Evolutionary conservation across 2,888 invertebrate species (phyloP), one percentile per base, ranked within the genome.

Genomic region (Eupithecia abbreviata): DNA sequence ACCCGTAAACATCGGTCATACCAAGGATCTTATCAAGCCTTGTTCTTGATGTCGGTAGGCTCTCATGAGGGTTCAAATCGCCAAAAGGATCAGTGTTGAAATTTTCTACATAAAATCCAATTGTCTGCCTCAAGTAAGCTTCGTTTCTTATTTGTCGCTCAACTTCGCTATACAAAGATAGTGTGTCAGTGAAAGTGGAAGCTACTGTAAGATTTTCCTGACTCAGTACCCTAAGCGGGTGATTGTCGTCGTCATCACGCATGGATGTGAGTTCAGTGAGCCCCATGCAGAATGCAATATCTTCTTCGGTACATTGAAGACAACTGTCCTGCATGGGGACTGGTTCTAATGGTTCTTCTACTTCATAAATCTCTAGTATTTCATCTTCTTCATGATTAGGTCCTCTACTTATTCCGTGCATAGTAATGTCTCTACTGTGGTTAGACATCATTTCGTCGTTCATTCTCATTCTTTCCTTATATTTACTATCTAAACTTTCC

Each of bases 171-270:
- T 96, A 96, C 74, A 96, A 92, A 1, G 96, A 96, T 88, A 96
- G 91, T 0, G 96, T 96, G 95, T 98, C 98, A 15, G 98, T 97
- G 86, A 98, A 98, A 68, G 98, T 98, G 51, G 98, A 98, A 10
- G 98, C 98, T 41, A 98, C 97, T 7, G 98, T 98, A 82, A 98
- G 95, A 91, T 98, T 98, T 94, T 98, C 98, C 92, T 98, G 98
- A 86, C 98, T 98, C 66, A 98, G 95, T 84, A 98, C 97, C 83
- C 98, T 96, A 72, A 98, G 93, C 0, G 98, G 98, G 95, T 98
- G 98, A 87, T 97, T 98, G 80, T 97, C 96, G 74, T 96, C 96
- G 81, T 96, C 96, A 84, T 97, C 97, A 45, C 96, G 96, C 55
- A 97, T 89, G 68, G 96, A 96, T 91, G 62, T 62, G 4, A 97